Percentiles rank a stretch among this genome's conserved stretches.
phyloP scores from a whole-genome alignment of 2,113 vertebrate species.

The Phocoena sinus region DNA sequence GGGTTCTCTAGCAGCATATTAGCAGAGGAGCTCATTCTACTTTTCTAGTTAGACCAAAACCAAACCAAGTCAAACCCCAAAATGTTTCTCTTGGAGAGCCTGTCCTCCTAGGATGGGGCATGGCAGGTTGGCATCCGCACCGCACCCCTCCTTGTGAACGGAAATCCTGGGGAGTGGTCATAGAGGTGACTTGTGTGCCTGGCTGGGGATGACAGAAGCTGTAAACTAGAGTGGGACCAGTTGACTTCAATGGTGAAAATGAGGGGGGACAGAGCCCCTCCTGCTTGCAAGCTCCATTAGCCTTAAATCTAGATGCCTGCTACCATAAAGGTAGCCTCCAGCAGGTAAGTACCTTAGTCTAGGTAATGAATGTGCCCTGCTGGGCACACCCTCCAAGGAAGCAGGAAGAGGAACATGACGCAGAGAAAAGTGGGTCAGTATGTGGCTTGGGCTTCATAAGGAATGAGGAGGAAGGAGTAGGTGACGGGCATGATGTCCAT shows the following conservation, averaged over 20 bases:
- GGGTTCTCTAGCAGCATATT: not conserved
- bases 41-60: not conserved
- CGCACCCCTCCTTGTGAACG: accelerated
- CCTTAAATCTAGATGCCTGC: not conserved
- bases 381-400: not conserved
- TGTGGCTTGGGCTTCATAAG: not conserved
- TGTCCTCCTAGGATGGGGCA: not conserved
- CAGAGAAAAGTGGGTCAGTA: not conserved
- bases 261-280: not conserved
- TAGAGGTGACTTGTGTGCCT: not conserved
- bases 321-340: not conserved
- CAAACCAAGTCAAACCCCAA: not conserved
- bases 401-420: not conserved
- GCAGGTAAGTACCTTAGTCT: not conserved
- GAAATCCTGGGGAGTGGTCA: not conserved
- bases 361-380: not conserved
- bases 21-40: not conserved
- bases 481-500: not conserved
- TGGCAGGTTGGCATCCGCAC: not conserved
- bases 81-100: not conserved
- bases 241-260: not conserved
- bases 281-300: not conserved
- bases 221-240: not conserved
- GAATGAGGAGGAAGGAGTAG: not conserved
- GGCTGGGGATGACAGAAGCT: not conserved